phyloP scores from a whole-genome alignment of 2,113 vertebrate genomes.

The Paramisgurnus dabryanus region DNA sequence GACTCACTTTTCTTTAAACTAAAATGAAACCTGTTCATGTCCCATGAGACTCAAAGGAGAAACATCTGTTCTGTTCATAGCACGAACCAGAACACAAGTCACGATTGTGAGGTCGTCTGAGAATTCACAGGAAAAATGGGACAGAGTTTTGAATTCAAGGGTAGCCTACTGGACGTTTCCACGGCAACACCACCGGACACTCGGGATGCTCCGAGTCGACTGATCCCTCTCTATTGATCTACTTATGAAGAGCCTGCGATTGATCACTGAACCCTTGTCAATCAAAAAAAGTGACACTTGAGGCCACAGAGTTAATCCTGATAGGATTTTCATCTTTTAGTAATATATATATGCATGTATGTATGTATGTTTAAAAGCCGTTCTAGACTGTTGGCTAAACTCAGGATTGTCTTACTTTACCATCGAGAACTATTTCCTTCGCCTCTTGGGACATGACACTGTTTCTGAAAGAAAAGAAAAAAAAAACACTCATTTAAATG shows the following conservation, averaged over 20 bases:
- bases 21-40: neutral
- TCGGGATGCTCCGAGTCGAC: constrained; percentile 13
- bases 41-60: constrained; percentile 33
- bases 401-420: constrained; percentile 43
- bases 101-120: constrained; percentile 19
- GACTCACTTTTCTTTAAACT: too few species aligned
- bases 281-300: too few species aligned
- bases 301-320: too few species aligned
- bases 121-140: constrained; percentile 45
- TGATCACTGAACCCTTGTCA: neutral
- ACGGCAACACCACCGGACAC: constrained; percentile 39
- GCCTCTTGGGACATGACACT: constrained; percentile 37
- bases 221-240: constrained; percentile 26
- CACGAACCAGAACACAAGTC: constrained; percentile 48
- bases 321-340: neutral
- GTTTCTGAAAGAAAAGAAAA: constrained; percentile 9
- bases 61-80: constrained; percentile 15
- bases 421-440: constrained; percentile 6
- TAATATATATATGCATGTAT: too few species aligned
- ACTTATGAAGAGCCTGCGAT: constrained; percentile 20
- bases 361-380: constrained; percentile 6
- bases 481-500: constrained; percentile 9
- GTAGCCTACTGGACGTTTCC: neutral
- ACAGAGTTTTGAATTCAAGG: constrained; percentile 30
- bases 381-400: constrained; percentile 30